Percentiles rank a stretch among this genome's conserved stretches.
These are phyloP conservation scores for Zaprionus ghesquierei DNA, from an alignment of 1,140 invertebrate genomes.

Conservation along the genomic window DNA sequence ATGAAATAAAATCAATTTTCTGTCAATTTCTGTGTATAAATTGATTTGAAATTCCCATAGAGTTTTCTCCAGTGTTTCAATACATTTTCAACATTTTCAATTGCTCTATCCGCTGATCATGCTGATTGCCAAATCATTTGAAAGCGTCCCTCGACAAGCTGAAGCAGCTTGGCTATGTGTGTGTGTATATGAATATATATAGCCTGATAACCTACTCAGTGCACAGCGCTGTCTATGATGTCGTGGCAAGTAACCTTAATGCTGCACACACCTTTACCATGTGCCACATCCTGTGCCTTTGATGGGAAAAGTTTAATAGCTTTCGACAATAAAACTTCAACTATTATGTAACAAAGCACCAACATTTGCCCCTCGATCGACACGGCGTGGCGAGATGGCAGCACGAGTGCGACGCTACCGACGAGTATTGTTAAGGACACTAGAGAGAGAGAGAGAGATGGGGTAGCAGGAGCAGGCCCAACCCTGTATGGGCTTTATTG, in stretches of 20 bases:
- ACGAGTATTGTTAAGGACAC: slow-evolving; percentile 2
- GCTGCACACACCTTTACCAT: slow-evolving; percentile 70
- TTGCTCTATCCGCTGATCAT: slow-evolving; percentile 34
- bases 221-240: slow-evolving; percentile 6
- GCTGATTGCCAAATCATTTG: slow-evolving; percentile 30
- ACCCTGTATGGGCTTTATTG: slow-evolving; percentile 54
- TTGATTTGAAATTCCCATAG: background rate
- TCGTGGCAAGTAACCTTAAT: slow-evolving; percentile 57
- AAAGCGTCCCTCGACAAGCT: background rate
- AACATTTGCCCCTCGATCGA: slow-evolving; percentile 69
- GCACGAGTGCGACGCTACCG: background rate
- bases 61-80: slow-evolving; percentile 11
- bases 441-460: background rate
- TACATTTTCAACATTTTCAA: slow-evolving; percentile 21
- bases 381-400: background rate
- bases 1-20: background rate
- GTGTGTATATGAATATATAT: slow-evolving; percentile 37
- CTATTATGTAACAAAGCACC: slow-evolving; percentile 78
- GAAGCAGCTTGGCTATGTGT: background rate
- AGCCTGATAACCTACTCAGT: slow-evolving; percentile 32
- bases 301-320: slow-evolving; percentile 81
- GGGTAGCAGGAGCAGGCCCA: background rate
- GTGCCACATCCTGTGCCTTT: slow-evolving; percentile 71
- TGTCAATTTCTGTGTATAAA: background rate
- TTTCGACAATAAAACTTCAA: slow-evolving; percentile 81